Evolutionary conservation across 2,113 vertebrate species (phyloP).

Genomic region (Gymnobelideus leadbeateri): DNA sequence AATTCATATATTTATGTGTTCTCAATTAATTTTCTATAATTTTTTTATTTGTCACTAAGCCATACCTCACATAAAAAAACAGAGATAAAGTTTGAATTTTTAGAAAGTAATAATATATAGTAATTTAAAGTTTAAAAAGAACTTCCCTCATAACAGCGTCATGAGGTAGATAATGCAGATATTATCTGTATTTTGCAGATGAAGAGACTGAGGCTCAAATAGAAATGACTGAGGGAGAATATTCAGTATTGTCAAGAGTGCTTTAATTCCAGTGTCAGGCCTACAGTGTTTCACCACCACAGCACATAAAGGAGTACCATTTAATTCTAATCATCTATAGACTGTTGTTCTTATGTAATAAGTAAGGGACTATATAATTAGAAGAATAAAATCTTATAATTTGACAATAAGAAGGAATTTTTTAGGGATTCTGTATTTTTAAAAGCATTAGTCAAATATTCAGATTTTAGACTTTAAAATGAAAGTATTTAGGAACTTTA

Average conservation of each 20-base stretch:
- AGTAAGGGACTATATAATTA: not conserved
- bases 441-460: not conserved
- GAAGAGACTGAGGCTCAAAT: not conserved
- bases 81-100: not conserved
- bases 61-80: not conserved
- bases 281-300: not conserved
- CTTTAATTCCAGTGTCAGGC: not conserved
- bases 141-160: not conserved
- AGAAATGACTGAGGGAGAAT: not conserved
- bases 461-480: slow-evolving; percentile 1
- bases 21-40: not conserved
- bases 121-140: not conserved
- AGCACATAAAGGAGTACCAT: not conserved
- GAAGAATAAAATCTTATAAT: not conserved
- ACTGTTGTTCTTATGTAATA: not conserved
- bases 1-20: not conserved
- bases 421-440: not conserved
- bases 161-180: not conserved
- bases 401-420: not conserved
- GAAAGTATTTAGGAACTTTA: not conserved
- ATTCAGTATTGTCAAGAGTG: not conserved
- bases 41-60: not conserved
- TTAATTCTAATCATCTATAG: not conserved
- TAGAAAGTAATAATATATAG: not conserved
- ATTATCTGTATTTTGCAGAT: not conserved